Evolutionary conservation across 2,113 vertebrate genomes (phyloP), one percentile per base, ranked within the genome.

Genomic region (Scomber scombrus): DNA sequence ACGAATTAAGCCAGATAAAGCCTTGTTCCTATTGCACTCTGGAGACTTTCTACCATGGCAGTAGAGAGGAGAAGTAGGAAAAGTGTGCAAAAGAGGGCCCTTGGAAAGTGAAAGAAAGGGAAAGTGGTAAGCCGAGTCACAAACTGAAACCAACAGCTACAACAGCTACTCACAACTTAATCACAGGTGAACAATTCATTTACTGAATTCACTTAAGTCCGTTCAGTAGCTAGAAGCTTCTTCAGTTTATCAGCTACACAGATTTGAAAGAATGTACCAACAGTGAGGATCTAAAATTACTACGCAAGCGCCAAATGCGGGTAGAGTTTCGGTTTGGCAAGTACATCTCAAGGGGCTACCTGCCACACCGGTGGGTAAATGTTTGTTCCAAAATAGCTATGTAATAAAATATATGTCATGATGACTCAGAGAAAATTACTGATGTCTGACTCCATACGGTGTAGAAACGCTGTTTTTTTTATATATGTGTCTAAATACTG

Each of bases 1-100:
- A 89, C 51, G 1, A 89, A 92, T 93, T 85, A 89, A 82, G 79
- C 71, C 79, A 52, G 73, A 89, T 93, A 92, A 91, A 91, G 84
- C 72, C 57, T 71, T 58, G 81, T 78, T 87, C 80, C 84, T 69
- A 84, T 81, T 82, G 88, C 71, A 81, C 88, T 85, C 86, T 69
- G 45, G 87, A 91, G 89, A 88, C 81, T 55, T 21, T 47, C 40
- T 70, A 73, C 73, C 58, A 81, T 55, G 64, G 72, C 3, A 40
- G 81, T 49, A 55, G 51, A 62, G 63, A 73, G 29, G 46, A 40
- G 16, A 63, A 26, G 65, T 72, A 56, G 51, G 57, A 65, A 61
- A 50, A 52, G 54, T 78, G 71, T 43, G 50, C 71, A 60, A 77
- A 46, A 67, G 23, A 71, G 23, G 31, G 56, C 61, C 29, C 19